phyloP scores from a whole-genome alignment of 2,888 invertebrate genomes.

The Tiphia femorata region DNA sequence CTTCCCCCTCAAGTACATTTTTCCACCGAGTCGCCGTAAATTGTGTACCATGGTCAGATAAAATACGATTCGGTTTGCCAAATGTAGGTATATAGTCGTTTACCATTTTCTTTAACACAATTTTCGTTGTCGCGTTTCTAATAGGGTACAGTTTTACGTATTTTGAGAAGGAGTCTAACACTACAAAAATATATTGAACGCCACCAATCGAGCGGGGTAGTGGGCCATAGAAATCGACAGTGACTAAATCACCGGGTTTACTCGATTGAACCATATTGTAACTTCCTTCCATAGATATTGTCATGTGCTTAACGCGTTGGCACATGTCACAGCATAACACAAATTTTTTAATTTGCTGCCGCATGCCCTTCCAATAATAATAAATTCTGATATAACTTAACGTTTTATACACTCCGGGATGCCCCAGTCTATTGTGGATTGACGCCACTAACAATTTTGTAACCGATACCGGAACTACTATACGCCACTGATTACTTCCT shows the following conservation, averaged over 20 bases:
- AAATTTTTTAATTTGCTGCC: background rate
- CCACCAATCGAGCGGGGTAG: background rate
- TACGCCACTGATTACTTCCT: background rate
- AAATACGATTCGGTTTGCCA: background rate
- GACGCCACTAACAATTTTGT: background rate
- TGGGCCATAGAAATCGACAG: conserved; percentile 4
- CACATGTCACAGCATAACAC: background rate
- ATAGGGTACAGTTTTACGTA: background rate
- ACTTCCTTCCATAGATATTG: background rate
- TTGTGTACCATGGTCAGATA: conserved; percentile 27
- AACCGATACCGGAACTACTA: background rate
- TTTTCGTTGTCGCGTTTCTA: background rate
- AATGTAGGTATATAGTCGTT: background rate
- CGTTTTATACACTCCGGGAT: no score
- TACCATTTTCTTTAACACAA: background rate
- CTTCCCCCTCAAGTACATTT: background rate
- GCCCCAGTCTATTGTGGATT: background rate
- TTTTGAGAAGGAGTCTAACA: no score
- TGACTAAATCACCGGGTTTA: background rate
- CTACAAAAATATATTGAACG: conserved; percentile 7
- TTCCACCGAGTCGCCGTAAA: conserved; percentile 19
- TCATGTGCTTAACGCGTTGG: background rate
- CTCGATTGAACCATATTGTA: background rate
- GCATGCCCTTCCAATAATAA: no score
- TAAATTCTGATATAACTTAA: no score